A percentile compares a stretch with the other conserved stretches of the same genome.
Evolutionary conservation across 2,888 invertebrate species (phyloP).

Genomic region (Reticulitermes lucifugus): DNA sequence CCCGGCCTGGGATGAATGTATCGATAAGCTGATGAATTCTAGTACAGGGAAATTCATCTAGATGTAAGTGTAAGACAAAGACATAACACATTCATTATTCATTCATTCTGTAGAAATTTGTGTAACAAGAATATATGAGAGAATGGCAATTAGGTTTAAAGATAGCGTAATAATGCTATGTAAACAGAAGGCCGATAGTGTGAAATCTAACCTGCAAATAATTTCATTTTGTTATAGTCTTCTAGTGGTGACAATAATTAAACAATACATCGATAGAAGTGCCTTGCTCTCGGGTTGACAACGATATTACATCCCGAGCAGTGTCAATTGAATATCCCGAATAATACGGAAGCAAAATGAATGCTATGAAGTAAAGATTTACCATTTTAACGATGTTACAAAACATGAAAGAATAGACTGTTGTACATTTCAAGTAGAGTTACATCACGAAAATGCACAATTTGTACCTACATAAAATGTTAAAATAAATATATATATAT

Average conservation of each 20-base stretch:
- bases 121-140: no score
- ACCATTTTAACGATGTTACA: not conserved
- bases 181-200: no score
- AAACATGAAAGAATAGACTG: not conserved
- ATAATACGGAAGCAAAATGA: not conserved
- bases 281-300: not conserved
- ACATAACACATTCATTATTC: no score
- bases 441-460: not conserved
- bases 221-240: not conserved
- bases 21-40: no score
- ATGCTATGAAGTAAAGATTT: not conserved
- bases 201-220: no score
- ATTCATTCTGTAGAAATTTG: no score
- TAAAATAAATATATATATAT: not conserved
- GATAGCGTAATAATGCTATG: no score
- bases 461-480: constrained; percentile 13
- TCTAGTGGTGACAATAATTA: not conserved
- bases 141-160: no score
- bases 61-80: no score
- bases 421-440: not conserved
- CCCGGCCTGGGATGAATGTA: no score
- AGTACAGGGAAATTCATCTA: no score
- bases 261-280: not conserved
- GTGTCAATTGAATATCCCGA: not conserved
- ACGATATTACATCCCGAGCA: not conserved